phyloP scores from a whole-genome alignment of 1,140 invertebrate species.

The Periplaneta americana region DNA sequence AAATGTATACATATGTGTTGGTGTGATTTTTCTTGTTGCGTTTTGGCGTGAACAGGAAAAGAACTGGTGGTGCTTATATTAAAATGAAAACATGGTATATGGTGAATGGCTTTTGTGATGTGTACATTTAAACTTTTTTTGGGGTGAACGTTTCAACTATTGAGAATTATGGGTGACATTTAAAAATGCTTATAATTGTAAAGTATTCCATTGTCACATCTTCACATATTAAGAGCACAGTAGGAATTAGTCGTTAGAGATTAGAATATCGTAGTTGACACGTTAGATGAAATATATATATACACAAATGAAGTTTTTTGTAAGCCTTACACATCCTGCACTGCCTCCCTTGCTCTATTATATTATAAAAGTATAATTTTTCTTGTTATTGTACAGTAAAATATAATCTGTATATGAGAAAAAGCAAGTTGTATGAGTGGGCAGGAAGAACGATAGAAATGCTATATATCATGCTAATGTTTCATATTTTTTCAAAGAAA shows the following conservation, averaged over 20 bases:
- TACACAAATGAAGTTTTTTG: conserved; percentile 10
- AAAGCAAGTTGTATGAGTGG: not conserved
- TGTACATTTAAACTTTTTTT: conserved; percentile 1
- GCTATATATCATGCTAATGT: conserved; percentile 17
- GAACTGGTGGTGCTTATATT: not conserved
- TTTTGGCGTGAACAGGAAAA: not conserved
- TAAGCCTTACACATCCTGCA: conserved; percentile 14
- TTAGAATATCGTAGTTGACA: conserved; percentile 16
- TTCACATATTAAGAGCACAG: conserved; percentile 9
- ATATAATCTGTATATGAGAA: conserved; percentile 15
- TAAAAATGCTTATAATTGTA: conserved; percentile 7
- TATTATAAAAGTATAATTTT: conserved; percentile 10
- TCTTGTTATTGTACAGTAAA: conserved; percentile 22
- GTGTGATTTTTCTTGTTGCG: not conserved
- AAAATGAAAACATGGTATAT: not conserved
- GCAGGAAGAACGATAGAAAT: conserved; percentile 1
- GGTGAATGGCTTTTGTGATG: conserved; percentile 1
- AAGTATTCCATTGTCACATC: conserved; percentile 9
- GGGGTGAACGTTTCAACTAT: not conserved
- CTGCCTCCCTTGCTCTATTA: conserved; percentile 8
- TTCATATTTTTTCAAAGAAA: conserved; percentile 2
- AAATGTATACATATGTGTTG: not conserved
- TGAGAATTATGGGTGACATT: not conserved
- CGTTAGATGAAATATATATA: conserved; percentile 15
- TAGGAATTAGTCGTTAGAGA: conserved; percentile 15